These are phyloP conservation scores for Pseudorasbora parva DNA, from an alignment of 2,113 vertebrate genomes.

Conservation along the genomic window DNA sequence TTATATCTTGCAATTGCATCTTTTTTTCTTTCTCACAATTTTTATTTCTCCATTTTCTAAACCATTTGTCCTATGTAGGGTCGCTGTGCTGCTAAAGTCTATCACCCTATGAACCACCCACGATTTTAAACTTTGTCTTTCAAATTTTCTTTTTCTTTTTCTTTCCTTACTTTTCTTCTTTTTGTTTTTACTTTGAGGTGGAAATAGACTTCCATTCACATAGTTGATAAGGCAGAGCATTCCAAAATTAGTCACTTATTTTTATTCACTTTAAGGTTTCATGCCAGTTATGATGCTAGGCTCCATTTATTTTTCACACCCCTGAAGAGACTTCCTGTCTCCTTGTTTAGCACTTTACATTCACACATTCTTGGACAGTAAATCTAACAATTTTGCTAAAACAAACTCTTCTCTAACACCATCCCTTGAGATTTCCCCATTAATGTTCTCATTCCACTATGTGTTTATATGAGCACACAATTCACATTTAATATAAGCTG, in stretches of 20 bases:
- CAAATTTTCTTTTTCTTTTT: not conserved
- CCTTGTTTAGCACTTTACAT: not conserved
- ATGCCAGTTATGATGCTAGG: not conserved
- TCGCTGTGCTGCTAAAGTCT: not conserved
- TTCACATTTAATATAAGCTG: conserved; percentile 45
- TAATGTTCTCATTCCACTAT: conserved; percentile 41
- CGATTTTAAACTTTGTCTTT: not conserved
- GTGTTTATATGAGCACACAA: conserved; percentile 52
- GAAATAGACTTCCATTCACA: not conserved
- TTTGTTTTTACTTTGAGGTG: not conserved
- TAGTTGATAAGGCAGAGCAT: not conserved
- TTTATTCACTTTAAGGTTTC: not conserved
- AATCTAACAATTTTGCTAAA: conserved; percentile 31
- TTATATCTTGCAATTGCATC: not conserved
- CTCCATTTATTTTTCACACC: not conserved
- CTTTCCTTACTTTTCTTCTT: not conserved
- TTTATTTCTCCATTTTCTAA: not conserved
- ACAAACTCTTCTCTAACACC: conserved; percentile 37
- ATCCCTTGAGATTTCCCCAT: not conserved
- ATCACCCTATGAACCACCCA: not conserved
- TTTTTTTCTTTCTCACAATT: not conserved
- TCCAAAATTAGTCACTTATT: not conserved
- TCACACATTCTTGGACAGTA: not conserved
- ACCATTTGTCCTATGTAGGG: not conserved
- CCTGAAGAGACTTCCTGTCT: not conserved